Conservation (phyloP, 1,140 invertebrate genomes). For the Notospermus geniculatus region DNA sequence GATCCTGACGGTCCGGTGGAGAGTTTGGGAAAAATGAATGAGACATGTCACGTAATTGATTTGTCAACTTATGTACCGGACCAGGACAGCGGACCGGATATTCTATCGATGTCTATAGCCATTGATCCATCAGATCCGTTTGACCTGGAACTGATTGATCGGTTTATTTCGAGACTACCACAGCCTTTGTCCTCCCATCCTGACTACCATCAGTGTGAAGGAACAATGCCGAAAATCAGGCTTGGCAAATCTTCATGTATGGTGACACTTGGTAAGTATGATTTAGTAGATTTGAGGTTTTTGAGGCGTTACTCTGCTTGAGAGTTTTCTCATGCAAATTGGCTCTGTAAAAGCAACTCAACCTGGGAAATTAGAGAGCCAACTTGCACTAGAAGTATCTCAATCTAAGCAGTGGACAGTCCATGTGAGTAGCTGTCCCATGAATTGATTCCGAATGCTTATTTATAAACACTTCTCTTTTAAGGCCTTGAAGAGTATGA, state of each 20-base stretch:
- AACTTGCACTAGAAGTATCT: no score
- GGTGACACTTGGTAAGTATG: conserved; percentile 12
- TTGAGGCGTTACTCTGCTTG: no score
- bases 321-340: no score
- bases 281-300: no score
- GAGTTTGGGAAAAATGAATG: no score
- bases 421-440: no score
- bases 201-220: conserved; percentile 12
- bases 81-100: conserved; percentile 21
- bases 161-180: conserved; percentile 33
- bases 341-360: no score
- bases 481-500: conserved; percentile 35
- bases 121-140: conserved; percentile 51
- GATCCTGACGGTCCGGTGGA: not conserved
- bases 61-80: conserved; percentile 34
- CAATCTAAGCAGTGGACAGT: no score
- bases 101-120: conserved; percentile 28
- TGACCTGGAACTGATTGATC: conserved; percentile 36
- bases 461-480: no score
- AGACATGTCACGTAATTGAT: conserved; percentile 38
- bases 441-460: no score
- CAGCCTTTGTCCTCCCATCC: conserved; percentile 28
- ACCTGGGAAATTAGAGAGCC: no score
- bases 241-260: conserved; percentile 5
- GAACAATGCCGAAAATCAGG: conserved; percentile 21